Evolutionary conservation across 2,113 vertebrate genomes (phyloP), one percentile per base, ranked within the genome.

Genomic region (Pontoporia blainvillei): DNA sequence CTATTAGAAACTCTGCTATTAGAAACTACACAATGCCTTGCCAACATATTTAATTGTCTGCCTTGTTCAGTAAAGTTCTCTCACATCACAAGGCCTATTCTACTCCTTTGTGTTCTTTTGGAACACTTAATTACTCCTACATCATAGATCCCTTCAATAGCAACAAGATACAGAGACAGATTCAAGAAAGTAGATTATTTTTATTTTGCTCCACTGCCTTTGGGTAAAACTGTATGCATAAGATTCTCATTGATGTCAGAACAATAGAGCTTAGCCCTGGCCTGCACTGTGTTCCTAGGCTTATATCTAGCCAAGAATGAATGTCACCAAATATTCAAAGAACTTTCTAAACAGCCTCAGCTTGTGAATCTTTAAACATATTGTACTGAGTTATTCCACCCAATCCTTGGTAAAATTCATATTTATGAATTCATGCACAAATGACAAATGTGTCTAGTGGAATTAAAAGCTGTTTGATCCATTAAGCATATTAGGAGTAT

Each of bases 201-300:
- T 93, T 66, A 36, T 54, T 61, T 95, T 94, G 75, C 46, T 95
- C 92, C 76, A 73, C 73, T 92, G 97, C 95, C 92, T 92, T 86
- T 67, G 49, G 75, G 71, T 69, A 52, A 87, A 94, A 82, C 23
- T 36, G 1, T 86, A 41, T 92, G n/a, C 23, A 96, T 79, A 97
- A 86, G 41, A 31, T 73, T 87, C 83, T 95, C 78, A 94, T 82
- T 98, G 85, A 95, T 88, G 76, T 29, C 59, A 75, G 67, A 21
- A 88, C 81, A 96, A 78, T 11, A 82, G 76, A 73, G 54, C 31
- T 83, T 78, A 21, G 8, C 61, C 21, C 3, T 85, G 67, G 10
- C 39, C 31, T 81, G 39, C n/a, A 84, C 71, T 49, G 1, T 89
- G 23, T 72, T 66, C 46, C n/a, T 54, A 15, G 31, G 31, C 9